These are phyloP conservation scores for Upupa epops DNA, from an alignment of 2,113 vertebrate genomes.

Conservation along the genomic window DNA sequence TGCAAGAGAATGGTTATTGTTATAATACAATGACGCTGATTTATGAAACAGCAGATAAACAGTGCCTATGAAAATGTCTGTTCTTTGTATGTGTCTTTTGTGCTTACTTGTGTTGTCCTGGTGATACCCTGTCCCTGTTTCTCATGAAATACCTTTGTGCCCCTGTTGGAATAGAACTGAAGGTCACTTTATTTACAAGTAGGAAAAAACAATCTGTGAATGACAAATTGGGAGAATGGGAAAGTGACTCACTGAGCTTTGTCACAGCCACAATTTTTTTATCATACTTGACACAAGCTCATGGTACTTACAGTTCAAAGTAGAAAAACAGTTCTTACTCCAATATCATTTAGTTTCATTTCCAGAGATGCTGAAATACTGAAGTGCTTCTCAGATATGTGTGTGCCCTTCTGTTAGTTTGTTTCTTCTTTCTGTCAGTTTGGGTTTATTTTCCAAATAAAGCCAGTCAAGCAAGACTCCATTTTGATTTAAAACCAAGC, in stretches of 20 bases:
- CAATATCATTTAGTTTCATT: slow-evolving; percentile 26
- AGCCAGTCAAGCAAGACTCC: background rate
- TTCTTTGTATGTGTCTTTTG: slow-evolving; percentile 71
- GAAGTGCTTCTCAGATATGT: slow-evolving; percentile 20
- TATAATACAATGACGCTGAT: slow-evolving; percentile 69
- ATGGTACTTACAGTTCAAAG: slow-evolving; percentile 24
- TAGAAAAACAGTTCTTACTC: background rate
- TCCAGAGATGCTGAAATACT: slow-evolving; percentile 21
- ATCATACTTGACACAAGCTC: slow-evolving; percentile 42
- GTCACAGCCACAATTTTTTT: slow-evolving; percentile 43
- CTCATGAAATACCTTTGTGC: slow-evolving; percentile 57
- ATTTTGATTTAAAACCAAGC: background rate
- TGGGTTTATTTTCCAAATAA: background rate
- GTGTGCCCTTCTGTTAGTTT: background rate
- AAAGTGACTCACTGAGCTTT: slow-evolving; percentile 57
- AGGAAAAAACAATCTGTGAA: slow-evolving; percentile 56
- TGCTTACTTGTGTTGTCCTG: slow-evolving; percentile 68
- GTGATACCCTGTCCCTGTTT: slow-evolving; percentile 53
- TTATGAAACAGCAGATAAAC: slow-evolving; percentile 69
- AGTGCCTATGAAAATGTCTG: slow-evolving; percentile 67
- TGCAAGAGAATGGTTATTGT: slow-evolving; percentile 58
- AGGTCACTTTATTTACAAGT: background rate
- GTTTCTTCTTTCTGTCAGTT: background rate
- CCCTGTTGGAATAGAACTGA: slow-evolving; percentile 43
- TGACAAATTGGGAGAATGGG: slow-evolving; percentile 41